A percentile compares a stretch with the other conserved stretches of the same genome.
Conservation (phyloP, 2,888 invertebrate species). For the Arenicola marina region DNA sequence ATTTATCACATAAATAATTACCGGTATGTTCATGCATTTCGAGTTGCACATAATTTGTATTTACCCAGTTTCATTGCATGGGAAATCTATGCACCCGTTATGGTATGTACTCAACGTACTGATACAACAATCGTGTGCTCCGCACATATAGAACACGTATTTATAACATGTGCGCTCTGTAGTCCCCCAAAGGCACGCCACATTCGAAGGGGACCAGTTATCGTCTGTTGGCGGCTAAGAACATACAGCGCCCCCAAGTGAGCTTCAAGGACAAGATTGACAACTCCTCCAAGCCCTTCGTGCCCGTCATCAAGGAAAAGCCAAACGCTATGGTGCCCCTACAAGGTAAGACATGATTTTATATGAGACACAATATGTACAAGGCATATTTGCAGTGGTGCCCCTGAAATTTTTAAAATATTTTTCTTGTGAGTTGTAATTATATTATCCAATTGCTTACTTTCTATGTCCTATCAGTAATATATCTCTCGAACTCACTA, state of each 20-base stretch:
- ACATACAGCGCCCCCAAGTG: slow-evolving; percentile 74
- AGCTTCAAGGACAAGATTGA: slow-evolving; percentile 83
- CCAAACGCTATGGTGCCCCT: slow-evolving; percentile 83
- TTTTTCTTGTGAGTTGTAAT: not conserved
- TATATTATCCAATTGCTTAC: not conserved
- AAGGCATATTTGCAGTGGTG: no score
- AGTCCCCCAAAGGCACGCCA: slow-evolving; percentile 3
- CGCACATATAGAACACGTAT: no score
- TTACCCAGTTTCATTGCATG: no score
- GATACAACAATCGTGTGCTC: no score
- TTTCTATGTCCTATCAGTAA: no score
- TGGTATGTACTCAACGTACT: no score
- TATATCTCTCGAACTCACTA: no score
- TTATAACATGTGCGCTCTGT: not conserved
- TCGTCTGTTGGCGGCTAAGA: slow-evolving; percentile 55
- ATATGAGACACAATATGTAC: not conserved
- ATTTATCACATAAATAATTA: no score
- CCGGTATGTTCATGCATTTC: no score
- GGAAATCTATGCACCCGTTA: no score
- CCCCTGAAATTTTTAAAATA: not conserved
- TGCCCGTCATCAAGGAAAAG: slow-evolving; percentile 82
- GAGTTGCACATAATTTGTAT: no score
- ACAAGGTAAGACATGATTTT: slow-evolving; percentile 39
- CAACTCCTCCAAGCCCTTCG: slow-evolving; percentile 79
- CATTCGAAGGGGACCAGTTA: not conserved